Evolutionary conservation across 2,113 vertebrate genomes (phyloP).

Genomic region (Indri indri): DNA sequence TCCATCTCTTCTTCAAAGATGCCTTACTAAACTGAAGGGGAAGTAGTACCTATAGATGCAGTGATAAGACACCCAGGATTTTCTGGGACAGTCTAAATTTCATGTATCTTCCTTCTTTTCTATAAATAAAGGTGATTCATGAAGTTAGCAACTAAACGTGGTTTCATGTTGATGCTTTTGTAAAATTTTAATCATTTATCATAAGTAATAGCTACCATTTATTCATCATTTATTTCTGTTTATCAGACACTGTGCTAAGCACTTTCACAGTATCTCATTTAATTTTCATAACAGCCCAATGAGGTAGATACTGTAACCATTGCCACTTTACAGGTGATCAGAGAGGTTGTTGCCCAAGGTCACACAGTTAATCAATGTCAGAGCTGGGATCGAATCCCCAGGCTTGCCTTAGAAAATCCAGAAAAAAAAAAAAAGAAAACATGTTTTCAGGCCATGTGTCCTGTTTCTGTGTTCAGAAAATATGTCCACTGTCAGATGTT

Average conservation of each 20-base stretch:
- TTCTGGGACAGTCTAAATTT: slow-evolving; percentile 36
- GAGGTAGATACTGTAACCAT: not conserved
- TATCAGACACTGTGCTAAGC: not conserved
- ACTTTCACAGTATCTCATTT: slow-evolving; percentile 19
- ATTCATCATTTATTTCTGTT: not conserved
- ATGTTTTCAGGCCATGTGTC: not conserved
- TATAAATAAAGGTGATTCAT: not conserved
- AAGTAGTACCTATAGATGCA: not conserved
- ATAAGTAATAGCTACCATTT: not conserved
- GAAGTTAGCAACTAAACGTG: slow-evolving; percentile 27
- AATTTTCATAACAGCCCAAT: not conserved
- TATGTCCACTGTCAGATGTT: not conserved
- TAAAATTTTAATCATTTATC: slow-evolving; percentile 10
- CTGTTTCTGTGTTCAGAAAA: slow-evolving; percentile 10
- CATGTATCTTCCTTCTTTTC: not conserved
- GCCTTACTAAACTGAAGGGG: slow-evolving; percentile 42
- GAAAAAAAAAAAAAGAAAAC: slow-evolving; percentile 13
- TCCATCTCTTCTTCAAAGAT: slow-evolving; percentile 42
- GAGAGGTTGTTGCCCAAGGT: not conserved
- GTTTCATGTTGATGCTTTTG: slow-evolving; percentile 18
- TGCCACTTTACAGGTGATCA: slow-evolving; percentile 19
- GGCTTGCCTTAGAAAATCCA: slow-evolving; percentile 10
- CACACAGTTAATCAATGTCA: not conserved
- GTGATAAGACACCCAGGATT: slow-evolving; percentile 26
- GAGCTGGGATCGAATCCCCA: not conserved